A percentile compares a stretch with the other conserved stretches of the same genome.
These are phyloP conservation scores for Nothobranchius furzeri DNA, from an alignment of 2,113 vertebrate species.

Conservation along the genomic window DNA sequence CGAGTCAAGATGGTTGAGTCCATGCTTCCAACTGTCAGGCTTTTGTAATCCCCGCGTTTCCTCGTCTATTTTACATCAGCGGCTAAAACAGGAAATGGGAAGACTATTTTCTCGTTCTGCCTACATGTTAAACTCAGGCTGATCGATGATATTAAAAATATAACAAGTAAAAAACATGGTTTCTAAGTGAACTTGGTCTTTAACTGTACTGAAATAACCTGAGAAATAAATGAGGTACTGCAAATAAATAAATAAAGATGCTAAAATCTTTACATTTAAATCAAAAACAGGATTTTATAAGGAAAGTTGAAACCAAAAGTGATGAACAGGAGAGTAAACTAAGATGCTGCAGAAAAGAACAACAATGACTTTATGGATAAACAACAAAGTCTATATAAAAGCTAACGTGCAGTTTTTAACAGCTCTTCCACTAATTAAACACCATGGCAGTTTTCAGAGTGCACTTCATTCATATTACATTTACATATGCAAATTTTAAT, in stretches of 20 bases:
- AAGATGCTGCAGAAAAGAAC: background rate
- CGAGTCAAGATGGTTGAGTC: too few species aligned
- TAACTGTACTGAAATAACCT: too few species aligned
- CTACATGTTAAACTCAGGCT: too few species aligned
- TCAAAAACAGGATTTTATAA: background rate
- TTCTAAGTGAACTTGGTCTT: too few species aligned
- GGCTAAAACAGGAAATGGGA: too few species aligned
- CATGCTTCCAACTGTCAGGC: too few species aligned
- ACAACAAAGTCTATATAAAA: background rate
- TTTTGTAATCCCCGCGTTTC: too few species aligned
- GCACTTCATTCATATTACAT: slow-evolving; percentile 60
- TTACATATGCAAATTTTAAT: slow-evolving; percentile 66
- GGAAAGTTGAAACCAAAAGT: slow-evolving; percentile 1
- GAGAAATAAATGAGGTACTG: slow-evolving; percentile 12
- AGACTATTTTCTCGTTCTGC: too few species aligned
- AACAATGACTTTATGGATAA: background rate
- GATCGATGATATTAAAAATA: too few species aligned
- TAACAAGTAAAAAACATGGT: too few species aligned
- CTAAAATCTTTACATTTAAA: background rate
- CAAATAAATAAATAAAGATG: background rate
- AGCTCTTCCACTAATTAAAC: slow-evolving; percentile 44
- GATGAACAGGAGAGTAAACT: background rate
- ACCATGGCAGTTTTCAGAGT: slow-evolving; percentile 42
- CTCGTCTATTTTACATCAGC: too few species aligned
- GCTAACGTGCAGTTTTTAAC: slow-evolving; percentile 20